A percentile compares a stretch with the other conserved stretches of the same genome.
phyloP scores from a whole-genome alignment of 2,888 invertebrate species.

The Uloborus plumipes region DNA sequence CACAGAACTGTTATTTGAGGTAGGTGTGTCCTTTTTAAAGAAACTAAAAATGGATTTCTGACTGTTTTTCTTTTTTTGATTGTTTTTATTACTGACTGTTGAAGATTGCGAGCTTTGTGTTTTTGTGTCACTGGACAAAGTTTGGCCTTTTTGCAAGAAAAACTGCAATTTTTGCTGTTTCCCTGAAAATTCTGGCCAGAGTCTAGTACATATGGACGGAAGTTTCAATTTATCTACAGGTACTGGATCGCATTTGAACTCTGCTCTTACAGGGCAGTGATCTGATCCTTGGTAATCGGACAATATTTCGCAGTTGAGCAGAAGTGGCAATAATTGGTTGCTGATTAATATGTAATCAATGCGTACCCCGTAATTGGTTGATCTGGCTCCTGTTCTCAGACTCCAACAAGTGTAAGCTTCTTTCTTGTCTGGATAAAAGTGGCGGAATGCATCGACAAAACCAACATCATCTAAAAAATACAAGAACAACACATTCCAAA shows the following conservation, averaged over 20 bases:
- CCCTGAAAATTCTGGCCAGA: conserved; percentile 73
- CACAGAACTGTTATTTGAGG: not conserved
- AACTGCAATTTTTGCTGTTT: conserved; percentile 69
- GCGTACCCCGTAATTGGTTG: conserved; percentile 74
- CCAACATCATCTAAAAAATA: conserved; percentile 24
- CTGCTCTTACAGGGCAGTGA: conserved; percentile 73
- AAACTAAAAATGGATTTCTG: conserved; percentile 50
- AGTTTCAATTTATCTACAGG: conserved; percentile 67
- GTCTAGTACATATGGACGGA: conserved; percentile 72
- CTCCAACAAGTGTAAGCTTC: conserved; percentile 74
- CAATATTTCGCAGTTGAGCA: conserved; percentile 69
- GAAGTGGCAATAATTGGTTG: conserved; percentile 67
- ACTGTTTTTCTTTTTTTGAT: conserved; percentile 25
- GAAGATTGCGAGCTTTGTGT: not conserved
- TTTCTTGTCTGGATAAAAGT: conserved; percentile 71
- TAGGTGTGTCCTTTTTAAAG: conserved; percentile 10
- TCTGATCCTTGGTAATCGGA: conserved; percentile 73
- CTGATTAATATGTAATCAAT: conserved; percentile 74
- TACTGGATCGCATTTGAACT: conserved; percentile 68
- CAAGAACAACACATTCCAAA: not conserved
- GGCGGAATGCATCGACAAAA: conserved; percentile 72
- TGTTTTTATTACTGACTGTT: not conserved
- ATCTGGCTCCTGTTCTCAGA: conserved; percentile 72
- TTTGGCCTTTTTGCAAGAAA: conserved; percentile 66
- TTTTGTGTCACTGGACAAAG: not conserved